Conservation (phyloP, 2,113 vertebrate species). For the Gobiocypris rarus region DNA sequence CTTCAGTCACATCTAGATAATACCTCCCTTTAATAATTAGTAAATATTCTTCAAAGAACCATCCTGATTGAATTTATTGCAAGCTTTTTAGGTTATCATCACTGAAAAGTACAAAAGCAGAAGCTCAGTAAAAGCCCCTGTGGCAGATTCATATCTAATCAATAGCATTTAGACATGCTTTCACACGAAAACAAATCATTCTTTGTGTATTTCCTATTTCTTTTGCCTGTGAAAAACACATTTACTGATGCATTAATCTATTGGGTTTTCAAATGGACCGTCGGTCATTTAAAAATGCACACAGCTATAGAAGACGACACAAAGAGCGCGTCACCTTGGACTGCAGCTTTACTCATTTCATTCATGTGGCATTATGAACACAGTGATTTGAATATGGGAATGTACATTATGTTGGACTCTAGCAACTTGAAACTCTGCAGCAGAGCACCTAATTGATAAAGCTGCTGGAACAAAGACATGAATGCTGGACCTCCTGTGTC, state of each 20-base stretch:
- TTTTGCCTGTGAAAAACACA: background rate
- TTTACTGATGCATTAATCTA: background rate
- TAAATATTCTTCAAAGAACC: background rate
- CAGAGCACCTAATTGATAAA: slow-evolving; percentile 19
- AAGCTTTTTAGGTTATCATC: slow-evolving; percentile 1
- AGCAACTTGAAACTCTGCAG: background rate
- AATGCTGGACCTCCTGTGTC: slow-evolving; percentile 20
- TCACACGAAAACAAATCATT: slow-evolving; percentile 13
- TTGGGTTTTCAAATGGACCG: background rate
- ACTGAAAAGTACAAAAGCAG: slow-evolving; percentile 21
- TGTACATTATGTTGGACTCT: background rate
- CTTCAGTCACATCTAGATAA: background rate
- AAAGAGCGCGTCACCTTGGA: background rate
- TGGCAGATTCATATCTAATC: background rate
- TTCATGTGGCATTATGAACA: background rate
- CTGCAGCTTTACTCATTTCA: background rate
- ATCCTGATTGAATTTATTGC: background rate
- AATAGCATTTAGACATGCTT: slow-evolving; percentile 2
- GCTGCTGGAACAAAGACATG: slow-evolving; percentile 1
- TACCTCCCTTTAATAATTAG: background rate
- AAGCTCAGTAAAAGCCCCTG: background rate
- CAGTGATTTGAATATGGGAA: background rate
- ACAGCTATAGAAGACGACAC: background rate
- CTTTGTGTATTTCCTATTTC: slow-evolving; percentile 10
- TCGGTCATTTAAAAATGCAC: background rate